A percentile compares a stretch with the other conserved stretches of the same genome.
These are phyloP conservation scores for Luperina nickerlii DNA, from an alignment of 2,888 invertebrate genomes.

Conservation along the genomic window DNA sequence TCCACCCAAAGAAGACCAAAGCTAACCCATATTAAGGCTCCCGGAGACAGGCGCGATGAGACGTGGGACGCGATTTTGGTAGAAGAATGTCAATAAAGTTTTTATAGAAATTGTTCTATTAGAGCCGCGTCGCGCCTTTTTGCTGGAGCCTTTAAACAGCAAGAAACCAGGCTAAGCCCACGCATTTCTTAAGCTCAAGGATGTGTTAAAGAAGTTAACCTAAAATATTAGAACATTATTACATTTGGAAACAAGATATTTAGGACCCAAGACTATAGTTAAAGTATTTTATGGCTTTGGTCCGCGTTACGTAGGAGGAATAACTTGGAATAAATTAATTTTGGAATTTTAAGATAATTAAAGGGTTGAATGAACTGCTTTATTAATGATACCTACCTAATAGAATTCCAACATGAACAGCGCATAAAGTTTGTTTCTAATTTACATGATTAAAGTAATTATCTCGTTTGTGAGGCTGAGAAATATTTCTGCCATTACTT, in stretches of 20 bases:
- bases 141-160: neutral
- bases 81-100: too few relatives aligned
- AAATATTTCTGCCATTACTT: neutral
- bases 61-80: too few relatives aligned
- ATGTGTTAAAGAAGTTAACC: constrained; percentile 7
- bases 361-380: constrained; percentile 40
- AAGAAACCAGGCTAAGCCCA: constrained; percentile 4
- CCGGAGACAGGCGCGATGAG: too few relatives aligned
- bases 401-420: constrained; percentile 1
- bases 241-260: constrained; percentile 46
- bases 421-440: constrained; percentile 16
- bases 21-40: neutral
- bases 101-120: too few relatives aligned
- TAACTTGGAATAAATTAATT: constrained; percentile 40
- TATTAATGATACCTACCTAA: neutral
- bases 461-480: neutral
- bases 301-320: constrained; percentile 14
- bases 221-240: constrained; percentile 20
- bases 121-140: too few relatives aligned
- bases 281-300: constrained; percentile 13
- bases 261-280: neutral
- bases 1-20: neutral
- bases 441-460: constrained; percentile 8
- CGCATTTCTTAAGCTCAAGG: neutral
- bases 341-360: constrained; percentile 19